These are phyloP conservation scores for Asbolus verrucosus DNA, from an alignment of 1,140 invertebrate species.

Conservation along the genomic window DNA sequence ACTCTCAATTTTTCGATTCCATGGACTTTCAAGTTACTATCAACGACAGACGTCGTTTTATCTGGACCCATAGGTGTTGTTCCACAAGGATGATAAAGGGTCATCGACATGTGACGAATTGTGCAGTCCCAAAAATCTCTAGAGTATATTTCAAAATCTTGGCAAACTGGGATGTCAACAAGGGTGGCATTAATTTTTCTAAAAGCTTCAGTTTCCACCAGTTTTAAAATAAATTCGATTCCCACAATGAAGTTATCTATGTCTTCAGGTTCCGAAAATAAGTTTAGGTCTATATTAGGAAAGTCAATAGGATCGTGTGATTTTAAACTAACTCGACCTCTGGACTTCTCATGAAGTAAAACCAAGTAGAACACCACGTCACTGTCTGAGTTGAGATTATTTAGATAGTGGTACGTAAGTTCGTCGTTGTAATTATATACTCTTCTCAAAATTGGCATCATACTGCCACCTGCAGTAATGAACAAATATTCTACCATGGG, in stretches of 20 bases:
- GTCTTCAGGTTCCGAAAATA: slow-evolving; percentile 73
- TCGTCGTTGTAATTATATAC: slow-evolving; percentile 12
- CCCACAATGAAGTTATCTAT: slow-evolving; percentile 67
- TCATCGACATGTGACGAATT: slow-evolving; percentile 56
- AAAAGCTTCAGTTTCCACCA: slow-evolving; percentile 65
- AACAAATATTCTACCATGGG: slow-evolving; percentile 72
- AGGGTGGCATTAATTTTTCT: slow-evolving; percentile 60
- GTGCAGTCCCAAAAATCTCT: slow-evolving; percentile 64
- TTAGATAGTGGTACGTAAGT: slow-evolving; percentile 43
- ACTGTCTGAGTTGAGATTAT: slow-evolving; percentile 30
- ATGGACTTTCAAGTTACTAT: slow-evolving; percentile 63
- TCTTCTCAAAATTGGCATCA: neutral
- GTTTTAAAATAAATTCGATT: slow-evolving; percentile 63
- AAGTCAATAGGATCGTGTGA: slow-evolving; percentile 78
- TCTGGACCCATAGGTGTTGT: slow-evolving; percentile 49
- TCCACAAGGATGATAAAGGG: slow-evolving; percentile 62
- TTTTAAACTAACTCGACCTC: slow-evolving; percentile 76
- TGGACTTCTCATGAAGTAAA: slow-evolving; percentile 77
- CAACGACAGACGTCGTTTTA: slow-evolving; percentile 58
- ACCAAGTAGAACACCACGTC: slow-evolving; percentile 47
- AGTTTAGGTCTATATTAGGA: slow-evolving; percentile 84
- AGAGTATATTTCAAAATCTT: slow-evolving; percentile 58
- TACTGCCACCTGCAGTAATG: slow-evolving; percentile 63
- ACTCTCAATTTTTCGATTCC: slow-evolving; percentile 65
- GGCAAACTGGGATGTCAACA: slow-evolving; percentile 67